A percentile compares a stretch with the other conserved stretches of the same genome.
Evolutionary conservation across 2,888 invertebrate genomes (phyloP).

Genomic region (Tolmerus cingulatus): DNA sequence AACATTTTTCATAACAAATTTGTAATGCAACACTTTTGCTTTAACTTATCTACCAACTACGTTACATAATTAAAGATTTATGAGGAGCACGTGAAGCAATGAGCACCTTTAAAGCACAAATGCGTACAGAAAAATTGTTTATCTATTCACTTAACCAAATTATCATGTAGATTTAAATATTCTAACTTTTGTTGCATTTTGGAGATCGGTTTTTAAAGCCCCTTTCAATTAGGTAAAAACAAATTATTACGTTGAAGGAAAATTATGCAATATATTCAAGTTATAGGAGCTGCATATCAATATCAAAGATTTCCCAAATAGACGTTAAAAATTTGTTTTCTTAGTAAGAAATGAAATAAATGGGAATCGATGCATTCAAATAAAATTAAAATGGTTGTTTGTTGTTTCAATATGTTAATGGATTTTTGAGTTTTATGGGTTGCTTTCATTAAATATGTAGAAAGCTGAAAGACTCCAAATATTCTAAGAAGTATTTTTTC

Average conservation of each 20-base stretch:
- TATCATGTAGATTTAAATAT: neutral
- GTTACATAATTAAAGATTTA: neutral
- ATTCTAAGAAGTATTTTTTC: neutral
- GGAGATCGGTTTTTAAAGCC: neutral
- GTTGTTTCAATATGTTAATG: neutral
- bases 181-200: neutral
- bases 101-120: neutral
- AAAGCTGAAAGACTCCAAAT: neutral
- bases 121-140: neutral
- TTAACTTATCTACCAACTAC: neutral
- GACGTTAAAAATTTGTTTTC: neutral
- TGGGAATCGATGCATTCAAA: neutral
- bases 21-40: neutral
- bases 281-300: neutral
- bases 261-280: neutral
- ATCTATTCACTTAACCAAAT: neutral
- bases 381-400: neutral
- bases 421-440: neutral
- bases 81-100: neutral
- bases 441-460: neutral
- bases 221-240: neutral
- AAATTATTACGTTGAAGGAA: neutral
- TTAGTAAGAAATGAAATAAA: neutral
- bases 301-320: neutral
- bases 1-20: neutral